Conservation (phyloP, 1,140 invertebrate species). For the Chironomus striatipennis region DNA sequence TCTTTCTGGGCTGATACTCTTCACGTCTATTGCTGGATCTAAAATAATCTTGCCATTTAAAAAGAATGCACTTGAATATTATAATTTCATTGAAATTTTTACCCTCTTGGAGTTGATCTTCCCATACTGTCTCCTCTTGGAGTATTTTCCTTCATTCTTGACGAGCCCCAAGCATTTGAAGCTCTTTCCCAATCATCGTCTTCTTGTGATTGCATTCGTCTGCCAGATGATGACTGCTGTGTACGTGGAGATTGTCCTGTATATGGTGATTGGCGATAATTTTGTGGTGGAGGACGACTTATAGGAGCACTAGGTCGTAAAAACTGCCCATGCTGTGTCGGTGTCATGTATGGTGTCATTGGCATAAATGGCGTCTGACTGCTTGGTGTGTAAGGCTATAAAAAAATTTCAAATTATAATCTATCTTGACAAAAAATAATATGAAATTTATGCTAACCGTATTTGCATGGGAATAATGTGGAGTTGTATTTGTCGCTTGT, state of each 20-base stretch:
- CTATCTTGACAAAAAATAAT: constrained; percentile 10
- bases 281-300: constrained; percentile 40
- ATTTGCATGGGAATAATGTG: constrained; percentile 55
- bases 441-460: constrained; percentile 32
- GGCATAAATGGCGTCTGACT: constrained; percentile 88
- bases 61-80: constrained; percentile 21
- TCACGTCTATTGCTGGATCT: constrained; percentile 28
- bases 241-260: constrained; percentile 28
- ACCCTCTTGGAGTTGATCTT: constrained; percentile 40
- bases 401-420: constrained; percentile 23
- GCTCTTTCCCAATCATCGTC: constrained; percentile 37
- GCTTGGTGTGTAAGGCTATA: constrained; percentile 71
- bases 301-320: constrained; percentile 47
- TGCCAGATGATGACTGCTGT: constrained; percentile 25
- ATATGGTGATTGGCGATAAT: constrained; percentile 32
- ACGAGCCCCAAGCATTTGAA: constrained; percentile 35
- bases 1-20: constrained; percentile 36
- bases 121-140: constrained; percentile 40
- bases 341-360: constrained; percentile 51
- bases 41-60: constrained; percentile 33
- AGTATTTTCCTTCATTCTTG: constrained; percentile 31
- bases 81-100: constrained; percentile 27
- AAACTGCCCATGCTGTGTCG: constrained; percentile 49
- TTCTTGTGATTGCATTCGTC: constrained; percentile 30
- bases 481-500: constrained; percentile 58